Conservation (phyloP, 2,113 vertebrate genomes). For the Eolophus roseicapilla region DNA sequence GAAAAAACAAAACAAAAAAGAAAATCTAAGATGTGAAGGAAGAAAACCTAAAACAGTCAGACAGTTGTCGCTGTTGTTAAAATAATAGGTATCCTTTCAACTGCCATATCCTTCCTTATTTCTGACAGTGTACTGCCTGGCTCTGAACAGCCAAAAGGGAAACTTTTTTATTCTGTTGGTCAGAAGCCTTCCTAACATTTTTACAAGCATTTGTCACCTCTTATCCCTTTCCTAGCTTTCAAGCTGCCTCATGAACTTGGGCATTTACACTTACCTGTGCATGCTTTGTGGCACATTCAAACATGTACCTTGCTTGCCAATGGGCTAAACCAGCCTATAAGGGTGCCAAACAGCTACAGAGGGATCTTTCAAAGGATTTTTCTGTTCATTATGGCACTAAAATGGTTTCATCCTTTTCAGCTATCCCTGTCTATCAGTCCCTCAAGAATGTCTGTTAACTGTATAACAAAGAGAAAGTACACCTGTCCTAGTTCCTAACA, state of each 20-base stretch:
- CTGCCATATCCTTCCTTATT: not conserved
- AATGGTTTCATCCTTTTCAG: not conserved
- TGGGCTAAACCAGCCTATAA: not conserved
- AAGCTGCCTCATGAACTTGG: not conserved
- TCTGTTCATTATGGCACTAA: not conserved
- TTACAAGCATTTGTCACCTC: not conserved
- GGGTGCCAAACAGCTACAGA: not conserved
- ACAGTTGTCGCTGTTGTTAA: not conserved
- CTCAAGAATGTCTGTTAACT: not conserved
- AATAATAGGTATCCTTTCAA: not conserved
- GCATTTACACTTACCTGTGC: not conserved
- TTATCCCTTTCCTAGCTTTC: not conserved
- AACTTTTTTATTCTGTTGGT: not conserved
- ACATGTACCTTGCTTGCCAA: not conserved
- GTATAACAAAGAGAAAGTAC: not conserved
- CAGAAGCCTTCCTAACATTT: not conserved
- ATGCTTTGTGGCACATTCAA: not conserved
- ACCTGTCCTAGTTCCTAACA: not conserved
- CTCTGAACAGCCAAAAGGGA: not conserved
- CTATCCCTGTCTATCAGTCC: not conserved
- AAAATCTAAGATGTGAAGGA: not conserved
- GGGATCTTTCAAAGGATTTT: not conserved
- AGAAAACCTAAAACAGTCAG: not conserved
- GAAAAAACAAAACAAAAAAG: not conserved
- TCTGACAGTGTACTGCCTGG: not conserved